Conservation (phyloP, 2,797 vertebrate species). For the Etheostoma perlongum region DNA sequence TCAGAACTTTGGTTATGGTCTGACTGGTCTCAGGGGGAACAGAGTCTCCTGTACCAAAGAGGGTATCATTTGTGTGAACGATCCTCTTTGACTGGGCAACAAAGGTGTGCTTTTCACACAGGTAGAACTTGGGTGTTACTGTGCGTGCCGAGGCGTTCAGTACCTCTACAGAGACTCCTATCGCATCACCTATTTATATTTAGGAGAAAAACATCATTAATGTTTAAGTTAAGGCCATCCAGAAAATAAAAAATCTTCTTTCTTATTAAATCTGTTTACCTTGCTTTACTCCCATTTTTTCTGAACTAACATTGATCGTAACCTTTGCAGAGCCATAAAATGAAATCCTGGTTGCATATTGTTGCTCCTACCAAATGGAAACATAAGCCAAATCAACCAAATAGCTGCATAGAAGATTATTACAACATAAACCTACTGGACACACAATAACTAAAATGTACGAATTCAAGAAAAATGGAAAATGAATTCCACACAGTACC, state of each 20-base stretch:
- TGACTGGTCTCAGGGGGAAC: conserved; percentile 56
- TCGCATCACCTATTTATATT: conserved; percentile 63
- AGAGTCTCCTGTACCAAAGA: conserved; percentile 64
- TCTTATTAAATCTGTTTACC: conserved; percentile 59
- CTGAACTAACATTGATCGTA: conserved; percentile 75
- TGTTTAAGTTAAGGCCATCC: not conserved
- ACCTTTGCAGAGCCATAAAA: conserved; percentile 78
- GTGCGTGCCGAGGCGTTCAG: conserved; percentile 61
- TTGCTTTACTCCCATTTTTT: conserved; percentile 81
- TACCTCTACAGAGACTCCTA: conserved; percentile 70
- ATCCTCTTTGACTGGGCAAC: conserved; percentile 62
- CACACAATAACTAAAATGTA: not conserved
- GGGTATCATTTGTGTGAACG: conserved; percentile 60
- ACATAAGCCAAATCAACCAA: not conserved
- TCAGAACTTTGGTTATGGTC: conserved; percentile 62
- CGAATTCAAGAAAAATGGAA: not conserved
- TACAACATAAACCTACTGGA: not conserved
- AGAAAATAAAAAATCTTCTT: not conserved
- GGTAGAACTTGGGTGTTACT: conserved; percentile 73
- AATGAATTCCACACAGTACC: conserved; percentile 44
- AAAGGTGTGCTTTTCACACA: conserved; percentile 81
- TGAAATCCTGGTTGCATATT: conserved; percentile 72
- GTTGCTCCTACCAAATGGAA: conserved; percentile 71
- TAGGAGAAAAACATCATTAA: not conserved
- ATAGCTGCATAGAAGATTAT: not conserved